phyloP scores from a whole-genome alignment of 2,888 invertebrate species.

The Anaspis maculata region DNA sequence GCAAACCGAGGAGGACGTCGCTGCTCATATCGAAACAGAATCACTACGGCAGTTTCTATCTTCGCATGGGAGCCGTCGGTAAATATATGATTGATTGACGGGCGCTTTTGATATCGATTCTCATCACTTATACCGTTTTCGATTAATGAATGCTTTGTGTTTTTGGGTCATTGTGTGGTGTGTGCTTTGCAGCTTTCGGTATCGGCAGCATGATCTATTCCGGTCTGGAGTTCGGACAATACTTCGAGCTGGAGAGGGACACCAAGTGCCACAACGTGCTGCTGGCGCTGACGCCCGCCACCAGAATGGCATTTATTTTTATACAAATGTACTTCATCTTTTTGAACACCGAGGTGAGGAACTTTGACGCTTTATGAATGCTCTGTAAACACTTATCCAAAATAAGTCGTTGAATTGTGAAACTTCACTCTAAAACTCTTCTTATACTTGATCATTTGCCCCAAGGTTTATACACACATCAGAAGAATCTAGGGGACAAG shows the following conservation, averaged over 20 bases:
- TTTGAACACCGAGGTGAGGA: constrained; percentile 83
- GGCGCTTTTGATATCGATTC: background rate
- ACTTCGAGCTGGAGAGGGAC: constrained; percentile 85
- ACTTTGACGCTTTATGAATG: background rate
- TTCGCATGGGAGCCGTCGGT: constrained; percentile 90
- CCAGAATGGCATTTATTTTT: constrained; percentile 92
- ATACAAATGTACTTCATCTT: constrained; percentile 98
- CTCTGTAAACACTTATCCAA: too few relatives aligned
- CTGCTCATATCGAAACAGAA: constrained; percentile 49
- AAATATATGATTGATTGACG: constrained; percentile 26
- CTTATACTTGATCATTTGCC: too few relatives aligned
- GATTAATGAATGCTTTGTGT: too few relatives aligned
- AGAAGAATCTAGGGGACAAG: too few relatives aligned
- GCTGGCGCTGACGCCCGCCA: constrained; percentile 81
- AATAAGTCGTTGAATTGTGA: too few relatives aligned
- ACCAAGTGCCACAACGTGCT: constrained; percentile 89
- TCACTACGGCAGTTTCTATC: constrained; percentile 87
- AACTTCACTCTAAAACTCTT: too few relatives aligned
- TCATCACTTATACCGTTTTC: background rate
- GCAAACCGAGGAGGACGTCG: constrained; percentile 32
- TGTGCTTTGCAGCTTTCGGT: constrained; percentile 85
- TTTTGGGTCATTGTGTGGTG: too few relatives aligned
- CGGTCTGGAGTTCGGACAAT: constrained; percentile 90
- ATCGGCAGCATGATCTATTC: constrained; percentile 93
- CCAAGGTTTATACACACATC: too few relatives aligned